A percentile compares a stretch with the other conserved stretches of the same genome.
phyloP scores from a whole-genome alignment of 2,888 invertebrate genomes.

The Drosophila affinis region DNA sequence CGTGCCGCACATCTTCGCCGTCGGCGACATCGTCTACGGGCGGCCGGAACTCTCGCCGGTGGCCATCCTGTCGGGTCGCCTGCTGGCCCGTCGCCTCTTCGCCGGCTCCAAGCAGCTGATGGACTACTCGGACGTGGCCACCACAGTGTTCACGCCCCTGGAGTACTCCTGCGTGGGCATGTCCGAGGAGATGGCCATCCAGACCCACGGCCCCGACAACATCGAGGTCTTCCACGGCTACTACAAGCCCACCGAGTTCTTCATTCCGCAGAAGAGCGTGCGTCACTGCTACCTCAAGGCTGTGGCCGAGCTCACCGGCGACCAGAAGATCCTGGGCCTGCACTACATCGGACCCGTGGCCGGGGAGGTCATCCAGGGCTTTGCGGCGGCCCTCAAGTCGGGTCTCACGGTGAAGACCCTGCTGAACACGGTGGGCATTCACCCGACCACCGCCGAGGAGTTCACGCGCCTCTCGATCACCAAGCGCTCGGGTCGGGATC shows the following conservation, averaged over 20 bases:
- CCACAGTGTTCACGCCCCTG: constrained; percentile 96
- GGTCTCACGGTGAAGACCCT: constrained; percentile 91
- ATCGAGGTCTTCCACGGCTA: constrained; percentile 96
- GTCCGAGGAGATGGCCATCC: constrained; percentile 92
- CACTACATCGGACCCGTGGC: constrained; percentile 96
- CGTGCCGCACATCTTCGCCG: constrained; percentile 93
- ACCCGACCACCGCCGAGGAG: constrained; percentile 95
- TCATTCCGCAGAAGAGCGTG: constrained; percentile 93
- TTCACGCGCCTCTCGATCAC: constrained; percentile 95
- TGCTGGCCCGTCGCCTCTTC: constrained; percentile 91
- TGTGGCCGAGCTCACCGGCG: constrained; percentile 87
- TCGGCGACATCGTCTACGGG: constrained; percentile 94
- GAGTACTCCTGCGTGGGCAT: constrained; percentile 97
- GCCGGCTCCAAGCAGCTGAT: constrained; percentile 86
- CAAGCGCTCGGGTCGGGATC: constrained; percentile 94
- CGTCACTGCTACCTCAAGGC: constrained; percentile 96
- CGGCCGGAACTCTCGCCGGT: constrained; percentile 97
- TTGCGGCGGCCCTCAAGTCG: constrained; percentile 93
- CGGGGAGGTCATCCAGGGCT: constrained; percentile 97
- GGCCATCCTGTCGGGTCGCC: constrained; percentile 93
- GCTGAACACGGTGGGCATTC: constrained; percentile 93
- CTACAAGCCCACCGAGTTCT: constrained; percentile 97
- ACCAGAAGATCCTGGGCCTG: constrained; percentile 92
- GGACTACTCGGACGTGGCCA: constrained; percentile 94
- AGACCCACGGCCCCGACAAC: constrained; percentile 88